Evolutionary conservation across 1,140 invertebrate genomes (phyloP).

Genomic region (Drosophila miranda): DNA sequence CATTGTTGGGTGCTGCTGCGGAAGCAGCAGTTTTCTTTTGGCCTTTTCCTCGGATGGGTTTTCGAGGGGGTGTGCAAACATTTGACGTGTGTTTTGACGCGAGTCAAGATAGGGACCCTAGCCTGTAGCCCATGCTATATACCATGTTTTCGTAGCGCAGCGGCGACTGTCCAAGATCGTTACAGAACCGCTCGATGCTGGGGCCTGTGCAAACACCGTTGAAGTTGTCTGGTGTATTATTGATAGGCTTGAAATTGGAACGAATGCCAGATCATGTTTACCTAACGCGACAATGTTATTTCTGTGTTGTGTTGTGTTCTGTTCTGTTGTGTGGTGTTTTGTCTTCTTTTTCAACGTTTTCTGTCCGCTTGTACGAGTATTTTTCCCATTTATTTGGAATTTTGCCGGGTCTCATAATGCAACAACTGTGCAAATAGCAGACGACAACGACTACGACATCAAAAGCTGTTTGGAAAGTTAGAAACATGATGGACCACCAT

Average conservation of each 20-base stretch:
- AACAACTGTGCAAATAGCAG: conserved; percentile 79
- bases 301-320: conserved; percentile 13
- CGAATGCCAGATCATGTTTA: conserved; percentile 75
- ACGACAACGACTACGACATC: conserved; percentile 57
- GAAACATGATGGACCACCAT: conserved; percentile 55
- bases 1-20: conserved; percentile 60
- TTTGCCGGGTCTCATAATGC: conserved; percentile 66
- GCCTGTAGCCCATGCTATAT: conserved; percentile 8
- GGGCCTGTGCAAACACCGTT: conserved; percentile 69
- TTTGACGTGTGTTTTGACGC: conserved; percentile 80
- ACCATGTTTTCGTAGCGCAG: not conserved
- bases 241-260: conserved; percentile 73
- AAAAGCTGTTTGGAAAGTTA: conserved; percentile 79
- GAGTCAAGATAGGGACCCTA: conserved; percentile 56
- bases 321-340: conserved; percentile 4
- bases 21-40: conserved; percentile 66
- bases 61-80: conserved; percentile 66
- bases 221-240: conserved; percentile 48
- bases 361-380: conserved; percentile 42
- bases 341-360: conserved; percentile 44
- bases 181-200: conserved; percentile 61
- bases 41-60: conserved; percentile 25
- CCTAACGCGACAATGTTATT: conserved; percentile 72
- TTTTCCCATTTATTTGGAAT: conserved; percentile 72
- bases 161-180: conserved; percentile 42